Conservation (phyloP, 2,113 vertebrate genomes). For the Hippopotamus amphibius region DNA sequence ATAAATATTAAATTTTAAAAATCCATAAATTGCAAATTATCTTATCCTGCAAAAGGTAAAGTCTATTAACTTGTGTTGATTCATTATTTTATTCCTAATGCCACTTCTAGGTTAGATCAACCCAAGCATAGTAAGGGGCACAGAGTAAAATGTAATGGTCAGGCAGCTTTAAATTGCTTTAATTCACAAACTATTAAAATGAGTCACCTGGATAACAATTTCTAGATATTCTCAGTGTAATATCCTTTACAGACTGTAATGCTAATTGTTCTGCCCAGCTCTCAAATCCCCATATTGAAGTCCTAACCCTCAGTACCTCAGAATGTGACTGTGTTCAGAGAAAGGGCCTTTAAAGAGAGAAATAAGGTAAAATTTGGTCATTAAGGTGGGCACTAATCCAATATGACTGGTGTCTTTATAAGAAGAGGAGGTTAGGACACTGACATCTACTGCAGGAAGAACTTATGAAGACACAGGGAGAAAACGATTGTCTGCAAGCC, state of each 20-base stretch:
- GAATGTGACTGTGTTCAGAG: background rate
- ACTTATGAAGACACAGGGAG: background rate
- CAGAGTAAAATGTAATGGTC: background rate
- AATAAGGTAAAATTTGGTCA: background rate
- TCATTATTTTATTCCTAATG: background rate
- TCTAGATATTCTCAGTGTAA: background rate
- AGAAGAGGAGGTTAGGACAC: background rate
- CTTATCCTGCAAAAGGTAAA: background rate
- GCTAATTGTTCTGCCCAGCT: accelerated
- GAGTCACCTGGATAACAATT: background rate
- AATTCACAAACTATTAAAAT: background rate
- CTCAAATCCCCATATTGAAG: background rate
- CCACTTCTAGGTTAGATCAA: background rate
- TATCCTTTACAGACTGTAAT: background rate
- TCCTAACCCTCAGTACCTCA: background rate
- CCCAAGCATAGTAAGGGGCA: background rate
- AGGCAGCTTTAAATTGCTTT: background rate
- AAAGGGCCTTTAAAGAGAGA: background rate
- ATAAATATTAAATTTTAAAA: background rate
- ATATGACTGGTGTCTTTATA: background rate
- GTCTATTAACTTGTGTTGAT: background rate
- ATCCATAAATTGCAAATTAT: background rate
- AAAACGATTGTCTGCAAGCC: accelerated
- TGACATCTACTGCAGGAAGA: background rate
- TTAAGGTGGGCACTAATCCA: accelerated